A percentile compares a stretch with the other conserved stretches of the same genome.
phyloP scores from a whole-genome alignment of 2,888 invertebrate species.

The Pilophorus perplexus region DNA sequence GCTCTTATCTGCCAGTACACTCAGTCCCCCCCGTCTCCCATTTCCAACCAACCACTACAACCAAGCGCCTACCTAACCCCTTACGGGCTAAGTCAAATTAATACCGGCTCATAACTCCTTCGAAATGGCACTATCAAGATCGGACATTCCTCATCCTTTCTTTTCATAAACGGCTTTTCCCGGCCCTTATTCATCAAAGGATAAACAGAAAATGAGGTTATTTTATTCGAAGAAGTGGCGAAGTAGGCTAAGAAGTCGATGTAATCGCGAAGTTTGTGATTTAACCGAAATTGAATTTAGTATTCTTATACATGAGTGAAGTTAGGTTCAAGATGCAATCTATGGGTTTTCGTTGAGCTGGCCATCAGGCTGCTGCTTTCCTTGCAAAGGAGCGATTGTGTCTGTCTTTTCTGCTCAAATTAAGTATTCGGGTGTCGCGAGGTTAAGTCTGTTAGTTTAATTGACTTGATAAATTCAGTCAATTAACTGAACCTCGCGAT shows the following conservation, averaged over 20 bases:
- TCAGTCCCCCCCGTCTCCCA: constrained; percentile 12
- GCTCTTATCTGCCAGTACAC: constrained; percentile 38
- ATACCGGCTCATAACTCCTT: constrained; percentile 40
- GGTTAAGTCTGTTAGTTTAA: too few relatives aligned
- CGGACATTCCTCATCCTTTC: constrained; percentile 37
- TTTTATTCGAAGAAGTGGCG: constrained; percentile 10
- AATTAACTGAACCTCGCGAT: too few relatives aligned
- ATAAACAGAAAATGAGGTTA: constrained; percentile 33
- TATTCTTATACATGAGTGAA: too few relatives aligned
- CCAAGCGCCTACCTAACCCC: constrained; percentile 30
- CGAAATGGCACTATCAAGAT: constrained; percentile 35
- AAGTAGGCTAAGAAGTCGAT: constrained; percentile 8
- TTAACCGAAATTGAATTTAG: too few relatives aligned
- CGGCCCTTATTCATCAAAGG: constrained; percentile 30
- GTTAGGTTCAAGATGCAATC: too few relatives aligned
- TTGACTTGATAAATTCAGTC: too few relatives aligned
- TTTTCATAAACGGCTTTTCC: constrained; percentile 36
- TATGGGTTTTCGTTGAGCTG: too few relatives aligned
- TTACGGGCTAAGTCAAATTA: constrained; percentile 42
- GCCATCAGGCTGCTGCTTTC: too few relatives aligned
- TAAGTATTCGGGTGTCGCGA: too few relatives aligned
- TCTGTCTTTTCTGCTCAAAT: too few relatives aligned
- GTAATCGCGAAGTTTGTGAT: constrained; percentile 8
- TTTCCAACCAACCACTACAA: constrained; percentile 6
- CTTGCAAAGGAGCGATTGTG: too few relatives aligned